Base-by-base conservation (phyloP, 2,888 invertebrate species). In the Thyatira batis region DNA sequence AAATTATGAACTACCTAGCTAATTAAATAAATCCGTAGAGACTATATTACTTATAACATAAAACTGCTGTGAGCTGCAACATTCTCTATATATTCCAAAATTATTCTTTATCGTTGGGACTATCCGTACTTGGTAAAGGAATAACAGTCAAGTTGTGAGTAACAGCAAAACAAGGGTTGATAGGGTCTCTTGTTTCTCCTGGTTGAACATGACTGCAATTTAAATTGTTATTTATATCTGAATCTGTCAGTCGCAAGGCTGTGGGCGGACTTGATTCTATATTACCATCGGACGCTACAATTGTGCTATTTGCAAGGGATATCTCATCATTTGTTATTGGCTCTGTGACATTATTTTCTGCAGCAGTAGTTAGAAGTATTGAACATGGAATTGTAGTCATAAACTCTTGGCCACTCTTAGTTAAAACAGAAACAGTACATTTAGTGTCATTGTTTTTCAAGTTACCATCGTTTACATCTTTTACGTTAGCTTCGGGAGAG, bases 341-440 rank as follows among this genome's bases (percentile, higher is more conserved):
- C 67, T 91, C 91, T n/a, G 91, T 90, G 0, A 89, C 90, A 71
- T 90, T 91, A 64, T 92, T 91, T 72, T 91, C 87, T 28, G 91
- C 89, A 17, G 92, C 92, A 39, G 85, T 78, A 53, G 84, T 91
- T 11, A 92, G 71, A 25, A 92, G 79, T 57, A 82, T 81, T 11
- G 92, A 89, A 69, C 92, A 92, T 20, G 92, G 89, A 63, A 92
- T 92, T 9, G 91, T 88, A 1, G 92, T 92, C 81, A 83, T 86
- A 72, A 80, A 89, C 69, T 92, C 92, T 67, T 77, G 81, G 9
- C 80, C 85, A 49, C 78, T 67, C 64, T 91, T 92, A 27, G 84
- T 90, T 13, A 91, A 66, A 23, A 92, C 85, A 10, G 89, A 86
- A 20, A 92, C 80, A 1, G 78, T 92, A 67, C 92, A 92, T 72